phyloP scores from a whole-genome alignment of 2,797 vertebrate genomes.

The Chaetophractus vellerosus region DNA sequence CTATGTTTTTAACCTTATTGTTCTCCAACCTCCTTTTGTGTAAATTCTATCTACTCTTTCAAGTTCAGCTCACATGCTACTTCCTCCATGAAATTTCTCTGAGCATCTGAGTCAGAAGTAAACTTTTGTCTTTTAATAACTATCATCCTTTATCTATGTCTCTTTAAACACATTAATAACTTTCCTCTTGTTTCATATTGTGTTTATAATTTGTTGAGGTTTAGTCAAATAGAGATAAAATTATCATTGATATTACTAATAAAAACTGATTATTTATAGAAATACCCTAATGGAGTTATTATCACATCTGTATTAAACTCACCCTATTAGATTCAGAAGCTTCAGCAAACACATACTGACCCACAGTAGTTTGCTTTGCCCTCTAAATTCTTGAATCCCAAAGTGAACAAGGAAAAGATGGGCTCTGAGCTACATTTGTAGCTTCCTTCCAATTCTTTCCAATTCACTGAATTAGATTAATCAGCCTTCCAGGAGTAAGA shows the following conservation, averaged over 20 bases:
- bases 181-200: background rate
- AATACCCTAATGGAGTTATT: background rate
- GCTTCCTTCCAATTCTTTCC: background rate
- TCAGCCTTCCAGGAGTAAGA: background rate
- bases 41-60: background rate
- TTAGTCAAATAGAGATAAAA: background rate
- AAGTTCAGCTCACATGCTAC: background rate
- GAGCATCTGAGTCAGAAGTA: background rate
- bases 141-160: background rate
- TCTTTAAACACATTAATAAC: background rate
- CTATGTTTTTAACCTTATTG: background rate
- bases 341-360: background rate
- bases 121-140: background rate
- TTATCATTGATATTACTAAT: background rate
- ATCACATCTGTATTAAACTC: slow-evolving; percentile 14
- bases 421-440: background rate
- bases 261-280: slow-evolving; percentile 24
- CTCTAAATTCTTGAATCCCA: background rate
- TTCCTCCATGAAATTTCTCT: background rate
- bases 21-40: background rate
- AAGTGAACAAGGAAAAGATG: background rate
- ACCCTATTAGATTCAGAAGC: background rate
- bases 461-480: slow-evolving; percentile 1
- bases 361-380: background rate
- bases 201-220: background rate